phyloP scores from a whole-genome alignment of 2,888 invertebrate species.

The Onthophagus sagittarius region DNA sequence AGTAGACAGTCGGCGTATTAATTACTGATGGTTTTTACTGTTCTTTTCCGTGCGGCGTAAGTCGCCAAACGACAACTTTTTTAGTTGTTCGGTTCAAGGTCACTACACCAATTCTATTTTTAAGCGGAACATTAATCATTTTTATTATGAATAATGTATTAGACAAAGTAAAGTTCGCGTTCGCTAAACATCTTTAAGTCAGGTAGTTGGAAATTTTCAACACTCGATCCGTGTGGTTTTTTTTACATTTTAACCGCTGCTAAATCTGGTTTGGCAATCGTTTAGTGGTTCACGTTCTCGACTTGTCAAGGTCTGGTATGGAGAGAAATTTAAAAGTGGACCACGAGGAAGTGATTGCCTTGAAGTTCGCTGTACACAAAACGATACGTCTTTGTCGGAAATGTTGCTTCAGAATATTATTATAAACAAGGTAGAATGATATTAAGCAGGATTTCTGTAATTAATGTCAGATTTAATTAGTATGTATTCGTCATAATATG shows the following conservation, averaged over 20 bases:
- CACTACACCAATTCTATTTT: neutral
- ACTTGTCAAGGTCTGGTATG: neutral
- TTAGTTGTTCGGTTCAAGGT: neutral
- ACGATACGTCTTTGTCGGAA: neutral
- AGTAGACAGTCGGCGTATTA: neutral
- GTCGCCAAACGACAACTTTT: neutral
- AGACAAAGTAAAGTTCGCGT: neutral
- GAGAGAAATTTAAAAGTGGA: neutral
- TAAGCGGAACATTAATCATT: neutral
- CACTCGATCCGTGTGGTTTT: neutral
- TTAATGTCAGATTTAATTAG: too few relatives aligned
- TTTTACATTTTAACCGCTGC: neutral
- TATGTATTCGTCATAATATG: too few relatives aligned
- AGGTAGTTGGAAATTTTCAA: neutral
- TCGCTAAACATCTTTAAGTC: neutral
- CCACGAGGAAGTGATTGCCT: neutral
- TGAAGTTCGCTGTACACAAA: neutral
- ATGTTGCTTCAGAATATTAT: neutral
- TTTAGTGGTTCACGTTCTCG: neutral
- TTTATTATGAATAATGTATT: neutral
- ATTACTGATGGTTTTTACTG: neutral
- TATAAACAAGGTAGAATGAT: neutral
- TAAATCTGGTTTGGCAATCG: neutral
- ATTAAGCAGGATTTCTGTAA: neutral
- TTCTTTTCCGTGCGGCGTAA: neutral